Evolutionary conservation across 2,113 vertebrate genomes (phyloP), one percentile per base, ranked within the genome.

Genomic region (Suricata suricatta): DNA sequence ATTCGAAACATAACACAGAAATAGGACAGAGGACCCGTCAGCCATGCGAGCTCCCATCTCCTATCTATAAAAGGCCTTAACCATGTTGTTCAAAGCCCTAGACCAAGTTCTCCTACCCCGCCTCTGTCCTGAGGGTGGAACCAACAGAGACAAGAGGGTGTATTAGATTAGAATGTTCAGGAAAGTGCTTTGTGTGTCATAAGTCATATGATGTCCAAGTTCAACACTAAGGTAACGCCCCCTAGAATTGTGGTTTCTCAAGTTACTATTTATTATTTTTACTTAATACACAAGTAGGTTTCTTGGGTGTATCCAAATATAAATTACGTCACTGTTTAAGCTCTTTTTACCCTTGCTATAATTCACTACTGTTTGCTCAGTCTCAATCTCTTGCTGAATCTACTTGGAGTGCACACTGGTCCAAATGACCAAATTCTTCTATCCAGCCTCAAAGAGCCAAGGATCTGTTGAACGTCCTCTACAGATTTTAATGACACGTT

Each of bases 301-400:
- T 88, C 82, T 93, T 31, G 3, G 27, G 81, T 38, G 44, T 90
- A 94, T 92, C 44, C 31, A 15, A 76, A 15, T 60, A 92, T 90
- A 97, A 96, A 47, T 96, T 60, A 97, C 6, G 25, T 82, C 69
- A 80, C 57, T 52, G 41, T 86, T 95, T 95, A 93, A 94, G 93
- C 54, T 84, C 33, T 50, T 27, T 97, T 91, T 38, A 93, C 21
- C 52, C 77, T 85, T 54, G 64, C 52, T 84, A 88, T 50, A 94
- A 96, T 90, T 97, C n/a, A 52, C 38, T 97, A 96, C 93, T 84
- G 33, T 84, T 95, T 85, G 86, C 8, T 21, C 23, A 64, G 95
- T 41, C 4, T 41, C 4, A 41, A 41, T 41, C 41, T 41, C 41
- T 41, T 41, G 41, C 60, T 66, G 64, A 88, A 96, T 69, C 93